Base-by-base conservation (phyloP, 92 coral and sea anemone species). In the Ricordea florida region DNA sequence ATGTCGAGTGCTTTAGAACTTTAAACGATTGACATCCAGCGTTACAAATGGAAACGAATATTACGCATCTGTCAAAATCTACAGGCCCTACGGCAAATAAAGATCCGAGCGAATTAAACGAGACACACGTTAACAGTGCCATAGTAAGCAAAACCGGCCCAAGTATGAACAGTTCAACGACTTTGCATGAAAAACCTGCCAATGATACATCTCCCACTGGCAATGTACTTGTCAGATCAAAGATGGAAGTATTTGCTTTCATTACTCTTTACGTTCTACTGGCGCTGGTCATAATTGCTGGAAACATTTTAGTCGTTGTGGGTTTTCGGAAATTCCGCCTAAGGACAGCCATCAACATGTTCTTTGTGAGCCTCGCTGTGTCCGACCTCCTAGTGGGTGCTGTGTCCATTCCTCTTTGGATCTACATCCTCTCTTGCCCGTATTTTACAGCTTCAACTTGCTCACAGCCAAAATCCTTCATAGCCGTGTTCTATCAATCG, bases 281-380 rank as follows among this genome's bases (percentile, higher is more conserved):
- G 1, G 81, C 87, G 16, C 30, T 82, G 14, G 17, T 72, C 20
- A 64, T 77, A 0, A 72, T 90, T 48, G 27, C 78, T 4, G 96
- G 96, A 11, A 90, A 90, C 64, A 37, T 66, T 53, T 55, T 90
- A 10, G 92, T 90, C n/a, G 32, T 90, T 38, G 80, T 62, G 24
- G 90, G 79, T 10, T 86, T 73, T 24, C 72, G 31, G 1, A 86
- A 80, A 44, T 14, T 59, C 5, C 89, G 84, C 13, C 64, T 68
- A 2, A 89, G 92, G 23, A 47, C 67, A 6, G 83, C 75, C 6
- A 90, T 88, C 0, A 90, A 75, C 29, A 31, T 90, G 24, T 86
- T 90, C 68, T 86, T 90, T 33, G 92, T 86, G 10, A 90, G 96
- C 49, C 78, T 90, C 52, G 96, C 96, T 13, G 52, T 86, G 14